phyloP scores from a whole-genome alignment of 2,797 vertebrate genomes.

The Channallabes apus region DNA sequence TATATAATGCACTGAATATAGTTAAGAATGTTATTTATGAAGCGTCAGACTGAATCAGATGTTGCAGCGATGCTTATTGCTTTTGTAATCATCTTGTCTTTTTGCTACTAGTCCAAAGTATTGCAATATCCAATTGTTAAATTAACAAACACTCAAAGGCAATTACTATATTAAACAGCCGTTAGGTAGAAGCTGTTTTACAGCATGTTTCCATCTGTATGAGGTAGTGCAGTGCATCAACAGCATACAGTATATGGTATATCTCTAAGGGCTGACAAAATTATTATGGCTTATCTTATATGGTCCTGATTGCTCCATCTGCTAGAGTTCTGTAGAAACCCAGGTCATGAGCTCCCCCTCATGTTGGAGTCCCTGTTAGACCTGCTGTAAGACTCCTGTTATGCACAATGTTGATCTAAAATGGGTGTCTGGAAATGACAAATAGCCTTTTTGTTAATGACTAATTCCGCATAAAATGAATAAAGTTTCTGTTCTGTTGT shows the following conservation, averaged over 20 bases:
- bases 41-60: not conserved
- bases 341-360: too few species aligned
- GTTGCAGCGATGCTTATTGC: not conserved
- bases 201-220: not conserved
- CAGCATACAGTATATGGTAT: not conserved
- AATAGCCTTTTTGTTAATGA: not conserved
- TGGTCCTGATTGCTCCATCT: not conserved
- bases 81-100: not conserved
- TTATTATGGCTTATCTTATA: not conserved
- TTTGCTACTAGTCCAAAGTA: not conserved
- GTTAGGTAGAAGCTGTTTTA: not conserved
- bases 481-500: not conserved
- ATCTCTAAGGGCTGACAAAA: not conserved
- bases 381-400: not conserved
- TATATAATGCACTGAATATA: not conserved
- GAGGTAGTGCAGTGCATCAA: not conserved
- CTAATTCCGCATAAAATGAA: not conserved
- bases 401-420: not conserved
- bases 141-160: not conserved
- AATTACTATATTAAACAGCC: not conserved
- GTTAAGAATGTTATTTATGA: not conserved
- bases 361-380: not conserved
- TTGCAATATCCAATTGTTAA: not conserved
- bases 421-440: not conserved
- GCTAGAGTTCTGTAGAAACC: not conserved